Evolutionary conservation across 2,797 vertebrate species (phyloP).

Genomic region (Lepus oiostolus): DNA sequence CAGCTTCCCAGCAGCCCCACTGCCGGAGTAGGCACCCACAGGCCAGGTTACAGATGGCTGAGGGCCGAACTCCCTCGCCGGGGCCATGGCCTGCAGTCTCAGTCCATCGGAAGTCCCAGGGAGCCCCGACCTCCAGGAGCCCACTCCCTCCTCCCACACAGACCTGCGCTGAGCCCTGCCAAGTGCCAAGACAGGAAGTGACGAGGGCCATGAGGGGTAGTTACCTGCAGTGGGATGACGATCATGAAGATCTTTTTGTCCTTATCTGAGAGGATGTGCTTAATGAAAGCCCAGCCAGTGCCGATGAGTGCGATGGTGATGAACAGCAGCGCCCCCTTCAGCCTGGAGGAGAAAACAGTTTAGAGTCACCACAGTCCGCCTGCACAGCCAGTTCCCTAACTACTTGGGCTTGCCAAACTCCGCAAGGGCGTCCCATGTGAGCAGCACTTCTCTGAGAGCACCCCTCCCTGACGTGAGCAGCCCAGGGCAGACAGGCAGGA

Average conservation of each 20-base stretch:
- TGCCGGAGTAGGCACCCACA: no score
- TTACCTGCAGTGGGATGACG: constrained; percentile 94
- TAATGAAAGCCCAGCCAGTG: constrained; percentile 95
- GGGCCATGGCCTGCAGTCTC: background rate
- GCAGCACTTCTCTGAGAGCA: background rate
- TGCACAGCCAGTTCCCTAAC: background rate
- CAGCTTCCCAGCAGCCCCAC: background rate
- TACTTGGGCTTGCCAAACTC: fast-evolving
- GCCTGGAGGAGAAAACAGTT: constrained; percentile 83
- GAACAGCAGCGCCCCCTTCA: constrained; percentile 94
- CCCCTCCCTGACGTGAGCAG: background rate
- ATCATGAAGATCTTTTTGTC: constrained; percentile 96
- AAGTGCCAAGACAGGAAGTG: background rate
- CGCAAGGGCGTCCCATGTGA: background rate
- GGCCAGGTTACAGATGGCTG: background rate
- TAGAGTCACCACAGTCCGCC: background rate
- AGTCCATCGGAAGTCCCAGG: background rate
- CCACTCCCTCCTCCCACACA: background rate
- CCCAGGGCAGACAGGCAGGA: background rate
- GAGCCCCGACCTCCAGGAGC: background rate
- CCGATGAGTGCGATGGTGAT: constrained; percentile 94
- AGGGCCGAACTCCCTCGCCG: background rate
- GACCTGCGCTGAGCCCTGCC: background rate
- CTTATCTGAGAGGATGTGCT: constrained; percentile 94
- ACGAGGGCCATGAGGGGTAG: fast-evolving